Evolutionary conservation across 2,113 vertebrate genomes (phyloP).

Genomic region (Brachyhypopomus gauderio): DNA sequence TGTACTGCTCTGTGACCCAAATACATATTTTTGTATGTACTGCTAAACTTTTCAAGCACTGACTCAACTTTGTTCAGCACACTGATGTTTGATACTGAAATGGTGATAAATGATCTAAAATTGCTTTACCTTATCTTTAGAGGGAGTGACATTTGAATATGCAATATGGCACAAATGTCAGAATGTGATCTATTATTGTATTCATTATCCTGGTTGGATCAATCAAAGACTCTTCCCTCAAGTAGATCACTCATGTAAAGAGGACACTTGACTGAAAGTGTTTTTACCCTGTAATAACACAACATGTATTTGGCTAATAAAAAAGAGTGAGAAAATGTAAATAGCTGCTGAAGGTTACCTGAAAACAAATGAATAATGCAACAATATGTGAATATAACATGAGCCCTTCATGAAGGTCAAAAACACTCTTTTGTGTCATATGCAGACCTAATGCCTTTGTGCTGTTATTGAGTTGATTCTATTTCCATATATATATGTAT

Average conservation of each 20-base stretch:
- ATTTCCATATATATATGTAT: neutral
- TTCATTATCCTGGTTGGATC: too few species aligned
- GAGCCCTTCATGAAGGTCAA: constrained; percentile 39
- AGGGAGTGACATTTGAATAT: too few species aligned
- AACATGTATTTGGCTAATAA: constrained; percentile 22
- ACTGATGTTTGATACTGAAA: too few species aligned
- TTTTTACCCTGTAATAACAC: constrained; percentile 39
- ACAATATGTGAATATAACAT: constrained; percentile 52
- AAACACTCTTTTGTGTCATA: neutral
- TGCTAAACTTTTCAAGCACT: constrained; percentile 8
- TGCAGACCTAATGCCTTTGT: neutral
- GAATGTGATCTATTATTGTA: too few species aligned
- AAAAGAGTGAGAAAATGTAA: constrained; percentile 47
- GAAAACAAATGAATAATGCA: constrained; percentile 66
- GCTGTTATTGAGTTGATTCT: neutral
- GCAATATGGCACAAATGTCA: too few species aligned
- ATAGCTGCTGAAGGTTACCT: constrained; percentile 57
- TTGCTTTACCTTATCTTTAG: neutral
- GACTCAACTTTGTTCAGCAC: neutral
- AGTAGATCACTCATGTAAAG: neutral
- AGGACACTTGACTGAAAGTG: constrained; percentile 10
- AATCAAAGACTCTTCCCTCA: too few species aligned
- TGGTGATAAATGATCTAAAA: too few species aligned
- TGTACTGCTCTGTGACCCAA: neutral
- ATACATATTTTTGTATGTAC: neutral